phyloP scores from a whole-genome alignment of 1,140 invertebrate genomes.

The Thalassaphorura encarpata region DNA sequence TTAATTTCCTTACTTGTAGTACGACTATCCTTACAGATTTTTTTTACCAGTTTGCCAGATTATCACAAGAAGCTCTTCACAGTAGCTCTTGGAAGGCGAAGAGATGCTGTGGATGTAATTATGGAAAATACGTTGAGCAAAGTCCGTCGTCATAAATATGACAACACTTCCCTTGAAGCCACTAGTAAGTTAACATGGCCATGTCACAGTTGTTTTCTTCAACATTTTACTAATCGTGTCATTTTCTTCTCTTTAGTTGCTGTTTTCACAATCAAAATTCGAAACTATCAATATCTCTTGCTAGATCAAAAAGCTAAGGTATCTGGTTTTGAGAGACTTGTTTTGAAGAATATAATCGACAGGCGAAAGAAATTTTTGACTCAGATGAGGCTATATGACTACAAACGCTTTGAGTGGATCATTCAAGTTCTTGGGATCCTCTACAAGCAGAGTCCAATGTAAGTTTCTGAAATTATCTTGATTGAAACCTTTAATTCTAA shows the following conservation, averaged over 20 bases:
- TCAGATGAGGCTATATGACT: slow-evolving; percentile 58
- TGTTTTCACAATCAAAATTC: slow-evolving; percentile 45
- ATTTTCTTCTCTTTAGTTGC: slow-evolving; percentile 42
- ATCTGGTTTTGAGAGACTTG: slow-evolving; percentile 13
- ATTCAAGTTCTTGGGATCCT: slow-evolving; percentile 65
- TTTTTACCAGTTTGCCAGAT: slow-evolving; percentile 5
- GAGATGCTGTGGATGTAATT: slow-evolving; percentile 17
- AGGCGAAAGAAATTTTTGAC: slow-evolving; percentile 61
- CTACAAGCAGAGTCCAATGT: slow-evolving; percentile 55
- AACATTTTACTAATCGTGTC: not conserved
- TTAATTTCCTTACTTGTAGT: not conserved
- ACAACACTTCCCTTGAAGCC: slow-evolving; percentile 13
- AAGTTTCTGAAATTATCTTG: slow-evolving; percentile 33
- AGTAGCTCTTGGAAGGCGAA: slow-evolving; percentile 9
- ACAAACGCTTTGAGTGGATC: slow-evolving; percentile 77
- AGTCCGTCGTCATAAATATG: slow-evolving; percentile 23
- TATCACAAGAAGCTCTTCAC: slow-evolving; percentile 26
- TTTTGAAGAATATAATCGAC: slow-evolving; percentile 60
- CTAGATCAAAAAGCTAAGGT: slow-evolving; percentile 42
- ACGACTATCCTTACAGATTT: not conserved
- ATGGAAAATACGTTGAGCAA: slow-evolving; percentile 9
- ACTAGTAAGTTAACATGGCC: slow-evolving; percentile 1
- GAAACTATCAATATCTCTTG: slow-evolving; percentile 44
- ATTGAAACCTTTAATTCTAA: not conserved
- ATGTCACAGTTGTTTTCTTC: not conserved